A percentile compares a stretch with the other conserved stretches of the same genome.
Conservation (phyloP, 2,888 invertebrate genomes). For the Sisyra terminalis region DNA sequence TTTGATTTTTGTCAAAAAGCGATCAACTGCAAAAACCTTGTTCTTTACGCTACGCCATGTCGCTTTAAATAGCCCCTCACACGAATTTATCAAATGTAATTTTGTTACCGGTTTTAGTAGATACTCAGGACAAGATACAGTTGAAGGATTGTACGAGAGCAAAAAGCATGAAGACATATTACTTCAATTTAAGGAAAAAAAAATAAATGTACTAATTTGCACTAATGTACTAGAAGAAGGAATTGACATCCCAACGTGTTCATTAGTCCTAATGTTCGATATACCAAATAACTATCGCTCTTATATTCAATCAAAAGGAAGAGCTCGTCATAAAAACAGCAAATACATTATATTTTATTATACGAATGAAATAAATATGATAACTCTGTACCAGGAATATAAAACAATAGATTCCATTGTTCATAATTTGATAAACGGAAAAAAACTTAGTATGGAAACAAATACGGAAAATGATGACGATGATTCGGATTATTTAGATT, state of each 20-base stretch:
- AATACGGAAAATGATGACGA: constrained; percentile 30
- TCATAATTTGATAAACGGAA: not conserved
- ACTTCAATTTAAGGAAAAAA: constrained; percentile 37
- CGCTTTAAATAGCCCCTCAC: constrained; percentile 28
- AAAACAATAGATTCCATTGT: constrained; percentile 14
- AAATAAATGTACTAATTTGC: constrained; percentile 47
- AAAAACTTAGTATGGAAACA: constrained; percentile 14
- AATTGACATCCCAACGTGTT: constrained; percentile 69
- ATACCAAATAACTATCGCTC: constrained; percentile 53
- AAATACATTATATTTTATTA: constrained; percentile 39
- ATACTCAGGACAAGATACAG: constrained; percentile 36
- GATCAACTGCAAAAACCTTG: constrained; percentile 61
- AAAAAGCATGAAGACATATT: constrained; percentile 36
- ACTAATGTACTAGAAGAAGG: constrained; percentile 85
- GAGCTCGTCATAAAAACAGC: constrained; percentile 55
- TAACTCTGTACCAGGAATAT: constrained; percentile 27
- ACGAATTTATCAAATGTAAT: constrained; percentile 44
- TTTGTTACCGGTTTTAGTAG: constrained; percentile 53
- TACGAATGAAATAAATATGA: constrained; percentile 19
- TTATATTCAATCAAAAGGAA: constrained; percentile 81
- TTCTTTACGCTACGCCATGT: constrained; percentile 45
- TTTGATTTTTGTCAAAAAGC: constrained; percentile 54
- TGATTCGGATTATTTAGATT: constrained; percentile 34
- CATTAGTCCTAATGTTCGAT: constrained; percentile 63
- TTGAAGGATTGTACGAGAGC: constrained; percentile 34